phyloP scores from a whole-genome alignment of 37 sponge, comb jelly and placozoan species.

The Agelas oroides region DNA sequence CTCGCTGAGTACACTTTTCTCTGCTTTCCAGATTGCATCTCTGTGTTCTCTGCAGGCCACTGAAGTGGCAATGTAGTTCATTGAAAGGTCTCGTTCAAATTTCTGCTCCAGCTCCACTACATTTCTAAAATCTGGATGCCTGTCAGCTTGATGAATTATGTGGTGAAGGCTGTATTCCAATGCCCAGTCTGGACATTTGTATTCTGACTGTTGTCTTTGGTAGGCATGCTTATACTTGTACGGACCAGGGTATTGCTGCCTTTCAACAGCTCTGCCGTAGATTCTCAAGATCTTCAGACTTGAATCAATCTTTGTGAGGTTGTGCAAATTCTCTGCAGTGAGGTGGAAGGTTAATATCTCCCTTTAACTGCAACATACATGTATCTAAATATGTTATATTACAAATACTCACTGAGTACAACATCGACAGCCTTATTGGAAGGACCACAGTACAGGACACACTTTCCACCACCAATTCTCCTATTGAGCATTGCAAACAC shows the following conservation, averaged over 20 bases:
- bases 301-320: neutral
- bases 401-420: constrained; percentile 65
- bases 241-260: constrained; percentile 46
- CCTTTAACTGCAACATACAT: too few relatives aligned
- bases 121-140: constrained; percentile 4
- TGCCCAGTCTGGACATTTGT: constrained; percentile 22
- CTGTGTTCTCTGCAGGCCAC: neutral
- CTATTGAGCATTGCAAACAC: constrained; percentile 53
- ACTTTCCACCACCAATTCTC: neutral
- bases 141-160: constrained; percentile 11
- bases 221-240: neutral
- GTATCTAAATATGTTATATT: neutral
- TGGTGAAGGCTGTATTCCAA: constrained; percentile 58
- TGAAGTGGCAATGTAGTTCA: neutral
- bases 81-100: constrained; percentile 5
- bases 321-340: too few relatives aligned
- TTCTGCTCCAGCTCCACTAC: constrained; percentile 20
- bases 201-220: neutral
- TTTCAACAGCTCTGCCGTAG: constrained; percentile 52
- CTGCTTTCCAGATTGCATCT: constrained; percentile 4
- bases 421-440: constrained; percentile 84
- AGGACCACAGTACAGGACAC: constrained; percentile 83
- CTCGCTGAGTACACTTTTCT: constrained; percentile 24
- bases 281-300: constrained; percentile 57
- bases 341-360: too few relatives aligned